phyloP scores from a whole-genome alignment of 2,888 invertebrate genomes.

The Liodrosophila aerea region DNA sequence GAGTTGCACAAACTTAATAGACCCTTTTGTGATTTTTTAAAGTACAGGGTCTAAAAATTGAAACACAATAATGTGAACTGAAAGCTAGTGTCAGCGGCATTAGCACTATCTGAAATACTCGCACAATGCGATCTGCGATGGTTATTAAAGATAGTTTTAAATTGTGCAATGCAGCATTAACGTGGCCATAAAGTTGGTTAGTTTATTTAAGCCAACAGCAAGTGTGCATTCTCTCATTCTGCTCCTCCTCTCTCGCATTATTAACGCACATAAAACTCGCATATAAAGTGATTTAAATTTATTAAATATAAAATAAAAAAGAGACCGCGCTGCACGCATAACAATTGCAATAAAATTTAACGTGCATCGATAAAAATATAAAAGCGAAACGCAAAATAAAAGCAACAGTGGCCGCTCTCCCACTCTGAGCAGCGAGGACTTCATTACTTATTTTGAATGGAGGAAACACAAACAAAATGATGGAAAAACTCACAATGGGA shows the following conservation, averaged over 20 bases:
- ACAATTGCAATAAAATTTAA: slow-evolving; percentile 78
- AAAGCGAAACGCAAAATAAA: slow-evolving; percentile 50
- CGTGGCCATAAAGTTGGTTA: slow-evolving; percentile 29
- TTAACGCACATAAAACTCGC: slow-evolving; percentile 76
- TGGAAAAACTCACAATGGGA: slow-evolving; percentile 62
- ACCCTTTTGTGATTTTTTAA: no score
- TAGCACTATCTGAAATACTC: neutral
- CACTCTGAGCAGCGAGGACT: slow-evolving; percentile 51
- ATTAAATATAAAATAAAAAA: slow-evolving; percentile 70
- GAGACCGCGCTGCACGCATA: slow-evolving; percentile 68
- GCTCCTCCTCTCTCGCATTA: slow-evolving; percentile 50
- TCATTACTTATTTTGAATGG: slow-evolving; percentile 72
- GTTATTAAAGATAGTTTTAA: slow-evolving; percentile 3
- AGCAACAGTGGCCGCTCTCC: slow-evolving; percentile 59
- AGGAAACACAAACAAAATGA: slow-evolving; percentile 49
- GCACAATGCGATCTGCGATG: slow-evolving; percentile 1
- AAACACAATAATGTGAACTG: no score
- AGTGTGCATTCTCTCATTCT: neutral
- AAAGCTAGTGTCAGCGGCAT: no score
- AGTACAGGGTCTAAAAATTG: no score
- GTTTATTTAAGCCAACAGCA: slow-evolving; percentile 29
- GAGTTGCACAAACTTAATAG: no score
- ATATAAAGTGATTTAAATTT: slow-evolving; percentile 77
- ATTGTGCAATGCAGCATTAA: slow-evolving; percentile 26
- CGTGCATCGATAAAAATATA: slow-evolving; percentile 75